These are phyloP conservation scores for Ochropleura plecta DNA, from an alignment of 2,888 invertebrate genomes.

Conservation along the genomic window DNA sequence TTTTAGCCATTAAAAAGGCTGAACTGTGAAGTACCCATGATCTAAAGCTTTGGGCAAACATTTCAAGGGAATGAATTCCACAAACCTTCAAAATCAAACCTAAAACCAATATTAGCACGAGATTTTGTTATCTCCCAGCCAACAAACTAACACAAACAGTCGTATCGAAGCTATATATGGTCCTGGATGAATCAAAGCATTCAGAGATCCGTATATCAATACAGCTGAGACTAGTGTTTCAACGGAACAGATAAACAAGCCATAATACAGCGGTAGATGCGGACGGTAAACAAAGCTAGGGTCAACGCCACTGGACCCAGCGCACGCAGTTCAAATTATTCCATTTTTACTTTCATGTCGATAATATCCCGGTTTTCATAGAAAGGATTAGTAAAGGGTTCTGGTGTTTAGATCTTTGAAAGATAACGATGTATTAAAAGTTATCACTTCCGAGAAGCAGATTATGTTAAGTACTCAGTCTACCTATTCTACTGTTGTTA, in stretches of 20 bases:
- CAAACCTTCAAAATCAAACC: slow-evolving; percentile 20
- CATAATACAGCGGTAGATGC: slow-evolving; percentile 72
- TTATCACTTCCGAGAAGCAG: slow-evolving; percentile 17
- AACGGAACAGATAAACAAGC: slow-evolving; percentile 71
- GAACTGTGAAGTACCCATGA: not conserved
- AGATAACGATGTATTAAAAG: not conserved
- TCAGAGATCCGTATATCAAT: slow-evolving; percentile 69
- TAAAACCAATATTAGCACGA: slow-evolving; percentile 46
- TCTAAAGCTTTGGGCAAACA: slow-evolving; percentile 1
- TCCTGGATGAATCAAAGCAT: slow-evolving; percentile 54
- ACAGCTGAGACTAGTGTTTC: slow-evolving; percentile 74
- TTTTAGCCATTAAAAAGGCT: slow-evolving; percentile 12
- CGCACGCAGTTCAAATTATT: slow-evolving; percentile 57
- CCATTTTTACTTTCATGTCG: slow-evolving; percentile 46
- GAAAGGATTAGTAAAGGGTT: slow-evolving; percentile 24
- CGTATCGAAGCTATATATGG: slow-evolving; percentile 41
- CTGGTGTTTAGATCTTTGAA: slow-evolving; percentile 17
- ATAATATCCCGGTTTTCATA: slow-evolving; percentile 24
- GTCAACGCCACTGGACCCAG: slow-evolving; percentile 78
- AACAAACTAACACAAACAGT: slow-evolving; percentile 51
- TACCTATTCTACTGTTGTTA: not conserved
- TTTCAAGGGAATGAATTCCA: slow-evolving; percentile 12
- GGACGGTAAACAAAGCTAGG: slow-evolving; percentile 83
- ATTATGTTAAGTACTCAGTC: not conserved
- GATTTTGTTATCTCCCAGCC: slow-evolving; percentile 43